These are phyloP conservation scores for Andrena fulva DNA, from an alignment of 2,888 invertebrate genomes.

Conservation along the genomic window DNA sequence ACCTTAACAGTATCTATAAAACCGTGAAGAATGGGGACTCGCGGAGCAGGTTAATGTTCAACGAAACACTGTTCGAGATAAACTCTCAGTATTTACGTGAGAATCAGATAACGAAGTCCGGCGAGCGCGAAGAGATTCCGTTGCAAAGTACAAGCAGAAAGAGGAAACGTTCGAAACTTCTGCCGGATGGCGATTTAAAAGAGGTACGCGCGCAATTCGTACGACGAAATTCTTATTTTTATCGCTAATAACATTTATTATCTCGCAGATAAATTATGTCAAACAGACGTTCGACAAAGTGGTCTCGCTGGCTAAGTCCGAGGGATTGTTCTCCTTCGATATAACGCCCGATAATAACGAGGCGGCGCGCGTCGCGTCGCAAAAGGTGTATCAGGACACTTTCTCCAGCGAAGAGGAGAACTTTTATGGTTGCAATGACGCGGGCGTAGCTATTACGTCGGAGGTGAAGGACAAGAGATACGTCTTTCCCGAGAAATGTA, in stretches of 20 bases:
- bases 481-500: conserved; percentile 89
- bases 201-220: conserved; percentile 67
- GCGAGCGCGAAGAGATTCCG: conserved; percentile 53
- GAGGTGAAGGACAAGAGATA: conserved; percentile 85
- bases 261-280: conserved; percentile 78
- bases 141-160: conserved; percentile 80
- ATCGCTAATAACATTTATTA: conserved; percentile 35
- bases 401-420: conserved; percentile 74
- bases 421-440: conserved; percentile 87
- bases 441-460: conserved; percentile 85
- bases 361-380: conserved; percentile 81
- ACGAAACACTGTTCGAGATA: conserved; percentile 85
- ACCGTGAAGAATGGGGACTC: conserved; percentile 75
- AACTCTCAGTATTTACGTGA: conserved; percentile 83
- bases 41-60: conserved; percentile 77
- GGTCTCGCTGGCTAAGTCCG: conserved; percentile 68
- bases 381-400: conserved; percentile 83
- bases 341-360: conserved; percentile 79
- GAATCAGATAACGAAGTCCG: conserved; percentile 73
- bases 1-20: conserved; percentile 84
- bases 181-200: conserved; percentile 71
- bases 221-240: not conserved
- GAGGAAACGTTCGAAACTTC: conserved; percentile 67
- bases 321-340: conserved; percentile 71
- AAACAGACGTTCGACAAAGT: conserved; percentile 73